Percentiles rank a stretch among this genome's conserved stretches.
Conservation (phyloP, 2,113 vertebrate genomes). For the Cyprinodon tularosa region DNA sequence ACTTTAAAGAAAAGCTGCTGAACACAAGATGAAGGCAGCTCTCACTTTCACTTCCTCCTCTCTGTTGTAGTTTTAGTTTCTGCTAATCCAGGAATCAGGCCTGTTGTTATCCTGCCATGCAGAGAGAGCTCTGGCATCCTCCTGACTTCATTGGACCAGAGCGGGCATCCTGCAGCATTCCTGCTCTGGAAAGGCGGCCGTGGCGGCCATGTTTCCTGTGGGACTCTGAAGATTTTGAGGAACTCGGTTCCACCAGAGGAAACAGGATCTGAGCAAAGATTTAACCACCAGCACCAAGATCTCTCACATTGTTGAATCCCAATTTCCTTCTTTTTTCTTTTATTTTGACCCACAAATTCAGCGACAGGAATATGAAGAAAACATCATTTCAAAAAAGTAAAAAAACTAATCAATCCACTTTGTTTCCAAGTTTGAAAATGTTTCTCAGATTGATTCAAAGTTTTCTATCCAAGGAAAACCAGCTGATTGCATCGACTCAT, state of each 20-base stretch:
- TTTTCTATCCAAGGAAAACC: too few relatives aligned
- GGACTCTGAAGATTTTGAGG: slow-evolving; percentile 10
- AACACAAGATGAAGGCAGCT: background rate
- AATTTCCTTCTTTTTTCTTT: background rate
- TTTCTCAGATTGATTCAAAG: too few relatives aligned
- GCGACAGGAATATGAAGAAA: too few relatives aligned
- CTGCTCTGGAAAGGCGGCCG: background rate
- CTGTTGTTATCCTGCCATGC: background rate
- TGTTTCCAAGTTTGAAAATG: too few relatives aligned
- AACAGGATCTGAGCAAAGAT: background rate
- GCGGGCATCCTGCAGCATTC: slow-evolving; percentile 1
- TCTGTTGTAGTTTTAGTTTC: background rate
- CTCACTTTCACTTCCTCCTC: background rate
- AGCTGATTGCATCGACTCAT: too few relatives aligned
- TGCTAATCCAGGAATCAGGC: background rate
- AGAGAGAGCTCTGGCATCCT: background rate
- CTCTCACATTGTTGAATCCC: background rate
- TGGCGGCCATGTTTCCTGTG: slow-evolving; percentile 15
- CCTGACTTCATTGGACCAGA: background rate
- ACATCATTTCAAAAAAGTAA: background rate
- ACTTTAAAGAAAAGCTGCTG: background rate
- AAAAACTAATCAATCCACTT: too few relatives aligned
- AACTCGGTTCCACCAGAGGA: slow-evolving; percentile 8
- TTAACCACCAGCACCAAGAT: background rate
- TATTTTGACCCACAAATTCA: background rate